A percentile compares a stretch with the other conserved stretches of the same genome.
phyloP scores from a whole-genome alignment of 2,797 vertebrate species.

The Channallabes apus region DNA sequence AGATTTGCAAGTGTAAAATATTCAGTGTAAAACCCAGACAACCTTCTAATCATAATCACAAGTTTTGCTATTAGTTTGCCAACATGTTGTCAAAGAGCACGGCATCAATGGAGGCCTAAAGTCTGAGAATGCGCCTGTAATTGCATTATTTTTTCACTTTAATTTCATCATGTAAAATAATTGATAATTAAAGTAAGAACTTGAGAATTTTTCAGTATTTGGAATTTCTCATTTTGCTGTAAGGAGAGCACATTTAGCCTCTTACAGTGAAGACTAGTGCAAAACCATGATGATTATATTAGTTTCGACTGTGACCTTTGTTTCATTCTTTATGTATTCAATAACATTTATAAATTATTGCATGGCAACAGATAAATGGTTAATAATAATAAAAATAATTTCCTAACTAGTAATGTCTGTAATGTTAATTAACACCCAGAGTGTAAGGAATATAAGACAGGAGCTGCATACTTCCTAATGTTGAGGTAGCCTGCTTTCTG shows the following conservation, averaged over 20 bases:
- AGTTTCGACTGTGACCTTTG: background rate
- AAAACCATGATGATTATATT: background rate
- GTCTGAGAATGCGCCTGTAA: background rate
- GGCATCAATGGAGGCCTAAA: background rate
- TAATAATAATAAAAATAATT: background rate
- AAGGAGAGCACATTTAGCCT: background rate
- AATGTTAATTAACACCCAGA: background rate
- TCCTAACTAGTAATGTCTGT: background rate
- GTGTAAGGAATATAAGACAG: no score
- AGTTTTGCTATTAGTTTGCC: background rate
- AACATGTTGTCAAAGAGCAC: background rate
- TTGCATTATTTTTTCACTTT: background rate
- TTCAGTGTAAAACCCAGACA: no score
- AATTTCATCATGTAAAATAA: background rate
- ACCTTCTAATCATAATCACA: no score
- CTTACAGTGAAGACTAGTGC: background rate
- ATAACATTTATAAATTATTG: background rate
- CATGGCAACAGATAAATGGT: background rate
- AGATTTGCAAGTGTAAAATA: background rate
- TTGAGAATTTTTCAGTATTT: background rate
- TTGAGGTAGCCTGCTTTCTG: slow-evolving; percentile 98
- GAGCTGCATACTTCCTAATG: slow-evolving; percentile 85
- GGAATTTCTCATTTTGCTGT: background rate
- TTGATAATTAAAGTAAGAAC: background rate
- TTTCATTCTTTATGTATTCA: no score